These are phyloP conservation scores for Aurelia sp. DNA, from an alignment of 30 jellyfish, hydroid and myxozoan genomes.

Conservation along the genomic window DNA sequence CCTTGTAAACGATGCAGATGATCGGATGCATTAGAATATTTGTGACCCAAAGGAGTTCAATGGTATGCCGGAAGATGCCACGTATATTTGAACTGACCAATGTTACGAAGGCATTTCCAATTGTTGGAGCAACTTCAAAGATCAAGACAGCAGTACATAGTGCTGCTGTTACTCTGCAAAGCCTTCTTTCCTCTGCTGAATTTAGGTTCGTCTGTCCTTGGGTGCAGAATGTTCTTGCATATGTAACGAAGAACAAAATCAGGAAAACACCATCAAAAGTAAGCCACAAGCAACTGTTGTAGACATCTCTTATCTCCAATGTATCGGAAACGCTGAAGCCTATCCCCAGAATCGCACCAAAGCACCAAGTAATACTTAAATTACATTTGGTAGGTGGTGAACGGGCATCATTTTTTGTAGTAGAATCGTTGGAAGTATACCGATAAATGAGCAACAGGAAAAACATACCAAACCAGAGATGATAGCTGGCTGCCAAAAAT, in stretches of 20 bases:
- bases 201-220: too few species aligned
- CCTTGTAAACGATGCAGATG: neutral
- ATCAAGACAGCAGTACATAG: neutral
- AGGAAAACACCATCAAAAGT: neutral
- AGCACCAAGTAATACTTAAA: neutral
- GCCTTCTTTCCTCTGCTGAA: neutral
- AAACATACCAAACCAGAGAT: neutral
- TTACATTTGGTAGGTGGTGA: neutral
- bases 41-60: neutral
- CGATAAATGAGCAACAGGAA: neutral
- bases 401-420: neutral
- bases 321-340: slow-evolving; percentile 1
- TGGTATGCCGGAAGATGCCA: neutral
- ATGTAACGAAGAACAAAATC: neutral
- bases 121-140: neutral
- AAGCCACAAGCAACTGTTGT: neutral
- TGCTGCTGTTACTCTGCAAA: neutral
- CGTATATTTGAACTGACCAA: neutral
- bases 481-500: neutral
- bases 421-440: neutral
- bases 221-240: neutral
- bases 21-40: slow-evolving; percentile 4
- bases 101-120: neutral
- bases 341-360: neutral
- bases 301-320: neutral